Percentiles rank a stretch among this genome's conserved stretches.
Evolutionary conservation across 2,888 invertebrate species (phyloP).

Genomic region (Onchidella celtica): DNA sequence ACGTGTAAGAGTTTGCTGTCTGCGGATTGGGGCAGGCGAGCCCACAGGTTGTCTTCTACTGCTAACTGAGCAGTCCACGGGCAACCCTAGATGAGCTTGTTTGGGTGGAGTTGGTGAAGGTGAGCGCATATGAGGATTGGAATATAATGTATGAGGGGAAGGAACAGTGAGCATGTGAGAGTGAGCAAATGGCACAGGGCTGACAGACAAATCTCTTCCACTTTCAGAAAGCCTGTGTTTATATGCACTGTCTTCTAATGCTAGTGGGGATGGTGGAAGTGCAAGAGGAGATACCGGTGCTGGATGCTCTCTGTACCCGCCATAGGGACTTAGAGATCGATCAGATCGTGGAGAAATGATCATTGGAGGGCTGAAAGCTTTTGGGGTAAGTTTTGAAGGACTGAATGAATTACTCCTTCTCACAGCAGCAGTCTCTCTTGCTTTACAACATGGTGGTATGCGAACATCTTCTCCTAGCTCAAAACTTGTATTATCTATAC

Average conservation of each 20-base stretch:
- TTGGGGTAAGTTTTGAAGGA: slow-evolving; percentile 43
- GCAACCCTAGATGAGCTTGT: slow-evolving; percentile 35
- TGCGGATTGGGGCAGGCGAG: slow-evolving; percentile 44
- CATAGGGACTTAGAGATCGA: slow-evolving; percentile 32
- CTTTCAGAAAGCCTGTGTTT: slow-evolving; percentile 22
- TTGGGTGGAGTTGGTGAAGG: slow-evolving; percentile 49
- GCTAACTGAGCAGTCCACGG: slow-evolving; percentile 30
- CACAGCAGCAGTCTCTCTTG: slow-evolving; percentile 33
- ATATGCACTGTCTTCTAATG: slow-evolving; percentile 49
- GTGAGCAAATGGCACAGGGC: slow-evolving; percentile 42
- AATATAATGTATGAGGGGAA: slow-evolving; percentile 40
- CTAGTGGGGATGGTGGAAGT: slow-evolving; percentile 42
- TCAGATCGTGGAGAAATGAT: slow-evolving; percentile 33
- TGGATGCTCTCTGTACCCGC: slow-evolving; percentile 40
- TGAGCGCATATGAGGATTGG: slow-evolving; percentile 40
- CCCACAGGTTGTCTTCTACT: slow-evolving; percentile 32
- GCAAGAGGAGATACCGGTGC: slow-evolving; percentile 35
- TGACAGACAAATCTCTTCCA: slow-evolving; percentile 6
- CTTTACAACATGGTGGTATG: slow-evolving; percentile 45
- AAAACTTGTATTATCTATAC: slow-evolving; percentile 62
- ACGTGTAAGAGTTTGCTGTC: slow-evolving; percentile 41
- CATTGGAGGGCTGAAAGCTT: slow-evolving; percentile 48
- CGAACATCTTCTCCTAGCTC: slow-evolving; percentile 56
- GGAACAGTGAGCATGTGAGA: slow-evolving; percentile 47
- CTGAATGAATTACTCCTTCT: slow-evolving; percentile 48